Evolutionary conservation across 2,113 vertebrate species (phyloP).

Genomic region (Onychorhynchus coronatus): DNA sequence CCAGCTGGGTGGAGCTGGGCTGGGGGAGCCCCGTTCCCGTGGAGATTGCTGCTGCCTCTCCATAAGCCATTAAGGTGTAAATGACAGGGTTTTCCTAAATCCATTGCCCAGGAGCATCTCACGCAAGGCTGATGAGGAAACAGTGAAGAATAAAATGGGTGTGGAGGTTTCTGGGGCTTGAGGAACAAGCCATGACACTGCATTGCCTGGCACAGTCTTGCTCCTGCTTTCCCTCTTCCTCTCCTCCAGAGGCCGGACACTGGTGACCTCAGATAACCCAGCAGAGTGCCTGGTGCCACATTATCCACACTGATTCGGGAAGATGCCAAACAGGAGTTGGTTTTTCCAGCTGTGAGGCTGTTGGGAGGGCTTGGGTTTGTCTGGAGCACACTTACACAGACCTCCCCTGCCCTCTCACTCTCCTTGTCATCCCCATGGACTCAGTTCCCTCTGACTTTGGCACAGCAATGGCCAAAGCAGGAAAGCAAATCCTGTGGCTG

Average conservation of each 20-base stretch:
- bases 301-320: not conserved
- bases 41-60: not conserved
- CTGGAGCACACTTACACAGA: not conserved
- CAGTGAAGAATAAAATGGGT: conserved; percentile 14
- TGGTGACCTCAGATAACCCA: not conserved
- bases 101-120: not conserved
- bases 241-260: not conserved
- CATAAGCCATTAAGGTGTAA: not conserved
- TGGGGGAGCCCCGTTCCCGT: not conserved
- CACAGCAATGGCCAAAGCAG: not conserved
- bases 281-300: not conserved
- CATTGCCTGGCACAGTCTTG: not conserved
- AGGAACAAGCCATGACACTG: conserved; percentile 12
- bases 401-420: not conserved
- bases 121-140: conserved; percentile 34
- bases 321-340: not conserved
- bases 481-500: not conserved
- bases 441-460: not conserved
- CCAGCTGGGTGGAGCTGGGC: not conserved
- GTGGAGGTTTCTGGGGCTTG: conserved; percentile 37
- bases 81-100: conserved; percentile 32
- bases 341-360: not conserved
- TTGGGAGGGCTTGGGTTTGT: not conserved
- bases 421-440: not conserved
- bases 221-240: conserved; percentile 11